Percentiles rank a stretch among this genome's conserved stretches.
These are phyloP conservation scores for Diadegma fenestrale DNA, from an alignment of 2,888 invertebrate genomes.

Conservation along the genomic window DNA sequence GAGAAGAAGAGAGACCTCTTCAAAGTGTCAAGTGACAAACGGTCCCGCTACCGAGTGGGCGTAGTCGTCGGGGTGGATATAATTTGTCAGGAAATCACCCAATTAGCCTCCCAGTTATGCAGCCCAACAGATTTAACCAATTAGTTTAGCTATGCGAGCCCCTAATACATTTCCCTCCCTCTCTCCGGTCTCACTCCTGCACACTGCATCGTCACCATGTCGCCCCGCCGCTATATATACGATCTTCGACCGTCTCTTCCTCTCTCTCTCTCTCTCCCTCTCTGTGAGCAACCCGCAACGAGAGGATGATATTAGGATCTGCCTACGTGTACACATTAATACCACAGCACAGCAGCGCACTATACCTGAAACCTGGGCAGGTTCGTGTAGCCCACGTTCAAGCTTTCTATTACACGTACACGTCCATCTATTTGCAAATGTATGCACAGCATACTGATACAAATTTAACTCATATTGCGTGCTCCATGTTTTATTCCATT, in stretches of 20 bases:
- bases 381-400: constrained; percentile 2
- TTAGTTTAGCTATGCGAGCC: constrained; percentile 85
- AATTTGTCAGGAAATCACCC: constrained; percentile 85
- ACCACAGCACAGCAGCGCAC: constrained; percentile 12
- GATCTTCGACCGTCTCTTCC: constrained; percentile 37
- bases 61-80: constrained; percentile 84
- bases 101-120: constrained; percentile 85
- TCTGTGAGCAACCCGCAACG: constrained; percentile 67
- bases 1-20: constrained; percentile 69
- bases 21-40: constrained; percentile 85
- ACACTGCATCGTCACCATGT: constrained; percentile 44
- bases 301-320: constrained; percentile 71
- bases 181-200: constrained; percentile 69
- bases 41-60: constrained; percentile 83
- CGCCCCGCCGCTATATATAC: constrained; percentile 39
- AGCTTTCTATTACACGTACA: constrained; percentile 22
- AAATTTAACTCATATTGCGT: constrained; percentile 7
- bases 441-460: constrained; percentile 11
- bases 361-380: constrained; percentile 13
- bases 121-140: constrained; percentile 85
- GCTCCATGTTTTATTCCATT: background rate
- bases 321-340: constrained; percentile 50
- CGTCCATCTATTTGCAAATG: constrained; percentile 16
- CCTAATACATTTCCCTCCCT: constrained; percentile 82
- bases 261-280: constrained; percentile 32